Evolutionary conservation across 1,140 invertebrate species (phyloP), one percentile per base, ranked within the genome.

Genomic region (Sinonovacula constricta): DNA sequence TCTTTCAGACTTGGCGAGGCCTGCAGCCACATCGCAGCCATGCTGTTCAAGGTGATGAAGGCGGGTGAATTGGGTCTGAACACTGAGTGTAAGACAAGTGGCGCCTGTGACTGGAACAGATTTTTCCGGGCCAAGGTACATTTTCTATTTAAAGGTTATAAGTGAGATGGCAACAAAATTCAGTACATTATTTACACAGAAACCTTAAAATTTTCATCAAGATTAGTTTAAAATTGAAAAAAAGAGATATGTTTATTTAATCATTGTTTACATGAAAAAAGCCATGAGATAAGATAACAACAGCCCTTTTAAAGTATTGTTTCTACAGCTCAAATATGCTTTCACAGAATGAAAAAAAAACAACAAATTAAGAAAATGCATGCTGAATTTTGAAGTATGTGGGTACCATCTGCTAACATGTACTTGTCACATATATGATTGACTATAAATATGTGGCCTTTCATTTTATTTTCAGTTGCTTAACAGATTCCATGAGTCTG

Each of bases 1-100:
- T 60, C 36, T 65, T 79, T 1, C 36, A 79, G 77, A 5, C 34
- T 80, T 22, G 77, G 77, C 57, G 77, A 80, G 56, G 68, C 54
- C n/a, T 80, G 77, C 45, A 80, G 77, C 30, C 77, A 80, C 60
- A 53, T 81, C 34, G 80, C 68, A 31, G 74, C 80, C 3, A 39
- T 81, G 14, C 30, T 81, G 15, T 74, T 81, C n/a, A n/a, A n/a
- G n/a, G n/a, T n/a, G n/a, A n/a, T n/a, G n/a, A n/a, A n/a, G n/a
- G n/a, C n/a, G n/a, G n/a, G n/a, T n/a, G n/a, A n/a, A 24, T 31
- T 74, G 14, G 74, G 80, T 0, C 34, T 81, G 0, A 81, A 51
- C 5, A 18, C 56, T 24, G 26, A 77, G 28, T 10, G 57, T 31
- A 67, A 26, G 18, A 72, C 74, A 14, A 77, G 80, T 67, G 49